phyloP scores from a whole-genome alignment of 2,888 invertebrate genomes.

The Pseudococcus longispinus region DNA sequence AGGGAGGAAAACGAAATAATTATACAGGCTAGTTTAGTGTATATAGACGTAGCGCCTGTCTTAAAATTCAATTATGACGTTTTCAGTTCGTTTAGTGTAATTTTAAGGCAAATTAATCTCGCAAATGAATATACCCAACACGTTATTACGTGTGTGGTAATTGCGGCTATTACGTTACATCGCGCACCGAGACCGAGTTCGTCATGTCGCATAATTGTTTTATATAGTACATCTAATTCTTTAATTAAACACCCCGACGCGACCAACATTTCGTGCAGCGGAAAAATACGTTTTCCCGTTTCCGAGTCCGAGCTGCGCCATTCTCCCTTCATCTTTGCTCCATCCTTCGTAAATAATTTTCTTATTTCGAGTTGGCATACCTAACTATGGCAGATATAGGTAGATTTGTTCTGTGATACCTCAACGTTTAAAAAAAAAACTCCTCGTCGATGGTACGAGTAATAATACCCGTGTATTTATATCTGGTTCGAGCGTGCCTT shows the following conservation, averaged over 20 bases:
- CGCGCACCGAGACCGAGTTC: background rate
- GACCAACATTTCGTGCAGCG: constrained; percentile 8
- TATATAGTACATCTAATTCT: constrained; percentile 30
- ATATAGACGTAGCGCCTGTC: constrained; percentile 49
- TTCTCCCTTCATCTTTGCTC: background rate
- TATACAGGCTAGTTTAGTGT: constrained; percentile 40
- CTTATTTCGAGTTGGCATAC: background rate
- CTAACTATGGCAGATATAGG: background rate
- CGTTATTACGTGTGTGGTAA: constrained; percentile 43
- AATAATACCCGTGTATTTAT: constrained; percentile 27
- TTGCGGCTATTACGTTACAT: constrained; percentile 41
- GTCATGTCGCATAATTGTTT: constrained; percentile 39
- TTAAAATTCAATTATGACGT: constrained; percentile 51
- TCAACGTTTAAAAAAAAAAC: background rate
- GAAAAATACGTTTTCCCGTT: constrained; percentile 6
- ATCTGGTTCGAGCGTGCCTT: constrained; percentile 54
- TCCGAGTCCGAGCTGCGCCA: background rate
- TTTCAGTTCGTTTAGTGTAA: constrained; percentile 51
- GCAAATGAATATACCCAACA: constrained; percentile 36
- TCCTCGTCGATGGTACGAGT: background rate
- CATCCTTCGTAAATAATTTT: background rate
- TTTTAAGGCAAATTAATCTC: constrained; percentile 52
- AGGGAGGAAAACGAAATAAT: constrained; percentile 38
- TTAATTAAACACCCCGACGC: constrained; percentile 2
- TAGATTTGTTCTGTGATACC: background rate